These are phyloP conservation scores for Agrotis puta DNA, from an alignment of 2,888 invertebrate species.

Conservation along the genomic window DNA sequence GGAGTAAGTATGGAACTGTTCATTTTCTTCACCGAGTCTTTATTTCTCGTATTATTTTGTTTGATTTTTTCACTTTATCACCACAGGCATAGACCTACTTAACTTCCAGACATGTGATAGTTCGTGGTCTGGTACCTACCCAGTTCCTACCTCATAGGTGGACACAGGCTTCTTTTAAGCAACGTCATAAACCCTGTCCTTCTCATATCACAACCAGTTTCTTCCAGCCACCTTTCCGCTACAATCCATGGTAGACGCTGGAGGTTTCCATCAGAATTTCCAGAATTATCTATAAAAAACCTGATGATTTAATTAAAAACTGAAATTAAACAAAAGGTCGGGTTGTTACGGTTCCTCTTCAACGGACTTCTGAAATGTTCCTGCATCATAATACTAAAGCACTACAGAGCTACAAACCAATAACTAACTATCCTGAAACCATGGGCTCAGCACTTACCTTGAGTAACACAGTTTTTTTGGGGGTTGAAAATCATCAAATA, in stretches of 20 bases:
- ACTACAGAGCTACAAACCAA: not conserved
- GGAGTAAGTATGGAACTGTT: conserved; percentile 22
- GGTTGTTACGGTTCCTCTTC: not conserved
- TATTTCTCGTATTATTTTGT: not conserved
- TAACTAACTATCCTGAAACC: not conserved
- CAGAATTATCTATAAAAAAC: too few relatives aligned
- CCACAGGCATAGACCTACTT: not conserved
- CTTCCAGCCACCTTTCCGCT: not conserved
- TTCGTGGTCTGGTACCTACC: too few relatives aligned
- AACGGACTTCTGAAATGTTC: not conserved
- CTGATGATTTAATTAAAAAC: too few relatives aligned
- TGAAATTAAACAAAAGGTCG: too few relatives aligned
- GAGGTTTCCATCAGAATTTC: too few relatives aligned
- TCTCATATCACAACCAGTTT: not conserved
- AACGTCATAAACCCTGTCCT: not conserved
- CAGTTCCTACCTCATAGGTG: not conserved
- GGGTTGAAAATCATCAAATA: too few relatives aligned
- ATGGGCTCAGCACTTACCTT: too few relatives aligned
- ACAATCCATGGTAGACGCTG: not conserved
- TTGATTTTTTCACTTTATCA: not conserved
- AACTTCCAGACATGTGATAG: not conserved
- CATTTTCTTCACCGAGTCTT: too few relatives aligned
- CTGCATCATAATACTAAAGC: not conserved
- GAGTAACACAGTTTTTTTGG: not conserved
- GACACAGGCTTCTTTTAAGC: not conserved